A percentile compares a stretch with the other conserved stretches of the same genome.
These are phyloP conservation scores for Schrankia costaestrigalis DNA, from an alignment of 2,888 invertebrate genomes.

Conservation along the genomic window DNA sequence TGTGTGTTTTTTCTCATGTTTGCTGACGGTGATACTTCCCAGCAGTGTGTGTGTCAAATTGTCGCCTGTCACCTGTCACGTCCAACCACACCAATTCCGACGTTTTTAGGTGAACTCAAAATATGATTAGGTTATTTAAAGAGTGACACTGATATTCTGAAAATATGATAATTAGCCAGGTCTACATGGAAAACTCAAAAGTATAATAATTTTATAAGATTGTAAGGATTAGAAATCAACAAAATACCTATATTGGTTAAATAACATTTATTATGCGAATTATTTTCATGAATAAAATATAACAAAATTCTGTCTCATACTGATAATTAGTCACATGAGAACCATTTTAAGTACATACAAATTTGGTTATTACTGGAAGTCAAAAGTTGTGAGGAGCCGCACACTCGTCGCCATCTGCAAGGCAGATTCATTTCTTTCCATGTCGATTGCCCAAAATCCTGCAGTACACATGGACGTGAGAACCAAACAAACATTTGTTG, in stretches of 20 bases:
- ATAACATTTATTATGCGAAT: conserved; percentile 7
- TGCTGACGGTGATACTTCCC: conserved; percentile 10
- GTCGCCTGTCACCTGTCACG: conserved; percentile 26
- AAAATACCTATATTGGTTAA: too few species aligned
- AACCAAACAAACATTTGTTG: conserved; percentile 57
- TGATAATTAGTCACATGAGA: conserved; percentile 9
- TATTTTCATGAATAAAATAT: conserved; percentile 6
- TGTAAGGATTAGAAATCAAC: too few species aligned
- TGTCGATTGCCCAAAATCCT: conserved; percentile 66
- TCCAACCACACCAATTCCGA: conserved; percentile 36
- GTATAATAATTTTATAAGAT: too few species aligned
- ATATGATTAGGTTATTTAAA: conserved; percentile 45
- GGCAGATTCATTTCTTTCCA: conserved; percentile 57
- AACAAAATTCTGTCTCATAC: conserved; percentile 7
- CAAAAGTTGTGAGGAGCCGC: conserved; percentile 56
- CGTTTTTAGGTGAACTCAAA: conserved; percentile 53
- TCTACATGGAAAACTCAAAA: too few species aligned
- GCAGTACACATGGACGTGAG: conserved; percentile 72
- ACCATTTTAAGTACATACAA: conserved; percentile 17
- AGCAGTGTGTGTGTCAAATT: conserved; percentile 30
- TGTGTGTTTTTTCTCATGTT: too few species aligned
- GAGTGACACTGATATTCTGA: conserved; percentile 17
- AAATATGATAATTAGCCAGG: too few species aligned
- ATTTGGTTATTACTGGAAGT: conserved; percentile 58
- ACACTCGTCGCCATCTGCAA: conserved; percentile 60